Conservation (phyloP, 2,888 invertebrate species). For the Diarsia brunnea region DNA sequence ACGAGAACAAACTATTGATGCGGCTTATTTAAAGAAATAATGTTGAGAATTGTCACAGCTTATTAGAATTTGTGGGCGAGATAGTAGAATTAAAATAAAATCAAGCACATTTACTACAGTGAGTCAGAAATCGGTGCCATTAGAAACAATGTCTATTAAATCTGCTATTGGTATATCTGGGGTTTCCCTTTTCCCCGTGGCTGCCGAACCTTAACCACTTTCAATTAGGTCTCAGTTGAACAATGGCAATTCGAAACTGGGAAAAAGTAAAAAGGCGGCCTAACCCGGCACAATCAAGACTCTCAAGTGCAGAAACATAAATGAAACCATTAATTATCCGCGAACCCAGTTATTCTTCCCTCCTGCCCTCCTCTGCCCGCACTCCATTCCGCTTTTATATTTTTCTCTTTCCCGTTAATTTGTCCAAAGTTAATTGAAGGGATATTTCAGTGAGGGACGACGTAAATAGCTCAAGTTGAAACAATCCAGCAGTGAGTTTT, state of each 20-base stretch:
- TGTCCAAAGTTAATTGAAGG: slow-evolving; percentile 87
- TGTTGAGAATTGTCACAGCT: slow-evolving; percentile 19
- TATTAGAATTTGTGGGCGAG: slow-evolving; percentile 21
- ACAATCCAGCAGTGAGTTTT: slow-evolving; percentile 74
- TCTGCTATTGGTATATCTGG: slow-evolving; percentile 15
- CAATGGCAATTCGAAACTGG: slow-evolving; percentile 87
- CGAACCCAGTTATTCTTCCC: slow-evolving; percentile 87
- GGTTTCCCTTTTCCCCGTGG: slow-evolving; percentile 59
- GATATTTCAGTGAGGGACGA: slow-evolving; percentile 78
- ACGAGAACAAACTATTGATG: slow-evolving; percentile 22
- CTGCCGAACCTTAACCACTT: slow-evolving; percentile 80
- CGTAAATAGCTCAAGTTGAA: slow-evolving; percentile 80
- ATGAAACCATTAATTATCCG: slow-evolving; percentile 91
- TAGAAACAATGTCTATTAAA: slow-evolving; percentile 17
- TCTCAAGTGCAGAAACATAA: slow-evolving; percentile 90
- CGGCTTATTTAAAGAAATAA: slow-evolving; percentile 40
- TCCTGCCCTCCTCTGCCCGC: slow-evolving; percentile 73
- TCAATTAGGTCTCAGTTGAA: slow-evolving; percentile 82
- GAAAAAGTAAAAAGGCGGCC: slow-evolving; percentile 83
- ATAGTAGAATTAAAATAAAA: slow-evolving; percentile 28
- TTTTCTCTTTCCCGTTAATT: slow-evolving; percentile 85
- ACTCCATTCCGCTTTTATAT: slow-evolving; percentile 79
- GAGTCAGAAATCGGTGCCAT: not conserved
- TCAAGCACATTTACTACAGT: not conserved
- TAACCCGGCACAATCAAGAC: slow-evolving; percentile 88